phyloP scores from a whole-genome alignment of 2,888 invertebrate species.

The Nysson spinosus region DNA sequence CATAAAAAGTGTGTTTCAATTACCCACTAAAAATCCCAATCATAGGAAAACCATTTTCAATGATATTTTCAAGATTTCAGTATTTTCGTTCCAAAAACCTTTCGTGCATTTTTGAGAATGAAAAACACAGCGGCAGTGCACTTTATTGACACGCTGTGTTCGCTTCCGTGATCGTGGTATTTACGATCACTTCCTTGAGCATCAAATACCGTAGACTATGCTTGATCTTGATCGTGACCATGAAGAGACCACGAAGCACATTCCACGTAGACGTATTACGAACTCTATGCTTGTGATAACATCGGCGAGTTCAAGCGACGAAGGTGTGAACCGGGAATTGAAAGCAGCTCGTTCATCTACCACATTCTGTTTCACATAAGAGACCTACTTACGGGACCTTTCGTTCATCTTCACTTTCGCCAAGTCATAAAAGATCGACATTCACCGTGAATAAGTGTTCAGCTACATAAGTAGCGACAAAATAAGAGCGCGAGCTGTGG shows the following conservation, averaged over 20 bases:
- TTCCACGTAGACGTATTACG: slow-evolving; percentile 53
- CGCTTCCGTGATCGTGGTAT: slow-evolving; percentile 27
- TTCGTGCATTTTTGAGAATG: too few relatives aligned
- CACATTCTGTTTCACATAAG: slow-evolving; percentile 17
- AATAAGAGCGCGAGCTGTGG: too few relatives aligned
- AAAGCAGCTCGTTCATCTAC: slow-evolving; percentile 54
- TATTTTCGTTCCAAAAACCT: too few relatives aligned
- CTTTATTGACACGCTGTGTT: slow-evolving; percentile 9
- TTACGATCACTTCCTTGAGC: slow-evolving; percentile 22
- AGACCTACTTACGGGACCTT: background rate
- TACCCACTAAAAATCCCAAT: too few relatives aligned
- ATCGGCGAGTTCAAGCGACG: slow-evolving; percentile 22
- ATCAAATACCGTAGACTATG: slow-evolving; percentile 29
- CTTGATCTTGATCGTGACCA: slow-evolving; percentile 46
- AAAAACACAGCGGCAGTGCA: background rate
- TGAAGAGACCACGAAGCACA: slow-evolving; percentile 36
- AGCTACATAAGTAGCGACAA: too few relatives aligned
- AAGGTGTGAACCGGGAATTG: slow-evolving; percentile 52
- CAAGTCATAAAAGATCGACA: background rate
- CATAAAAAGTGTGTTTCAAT: too few relatives aligned
- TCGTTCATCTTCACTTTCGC: slow-evolving; percentile 1
- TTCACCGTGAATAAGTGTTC: background rate
- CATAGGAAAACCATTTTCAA: too few relatives aligned
- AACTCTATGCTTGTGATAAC: slow-evolving; percentile 40
- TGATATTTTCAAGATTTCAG: too few relatives aligned